phyloP scores from a whole-genome alignment of 2,888 invertebrate genomes.

The Coelinius sp. region DNA sequence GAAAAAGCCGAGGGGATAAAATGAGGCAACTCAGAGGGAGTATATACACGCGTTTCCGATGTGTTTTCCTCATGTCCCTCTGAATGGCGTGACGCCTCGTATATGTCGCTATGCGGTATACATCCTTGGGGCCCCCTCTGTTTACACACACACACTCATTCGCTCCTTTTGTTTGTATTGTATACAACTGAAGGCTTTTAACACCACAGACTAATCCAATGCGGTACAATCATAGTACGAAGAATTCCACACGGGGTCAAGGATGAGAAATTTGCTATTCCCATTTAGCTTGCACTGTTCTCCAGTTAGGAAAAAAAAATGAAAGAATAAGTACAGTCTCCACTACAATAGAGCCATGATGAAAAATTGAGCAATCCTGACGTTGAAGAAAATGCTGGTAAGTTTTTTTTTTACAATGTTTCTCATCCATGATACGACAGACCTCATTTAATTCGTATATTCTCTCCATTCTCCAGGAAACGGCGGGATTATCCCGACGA shows the following conservation, averaged over 20 bases:
- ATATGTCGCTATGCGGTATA: not conserved
- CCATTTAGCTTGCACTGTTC: constrained; percentile 12
- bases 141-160: not conserved
- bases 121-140: not conserved
- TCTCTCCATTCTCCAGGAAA: not conserved
- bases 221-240: not conserved
- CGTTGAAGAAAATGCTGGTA: constrained; percentile 21
- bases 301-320: constrained; percentile 5
- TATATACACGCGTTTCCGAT: constrained; percentile 29
- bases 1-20: not conserved
- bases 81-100: constrained; percentile 19
- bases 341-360: constrained; percentile 43
- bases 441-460: constrained; percentile 10
- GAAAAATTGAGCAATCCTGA: constrained; percentile 48
- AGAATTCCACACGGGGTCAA: not conserved
- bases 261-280: not conserved
- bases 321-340: not conserved
- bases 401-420: not conserved
- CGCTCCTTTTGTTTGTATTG: not conserved
- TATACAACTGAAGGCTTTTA: not conserved
- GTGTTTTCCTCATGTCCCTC: too few relatives aligned
- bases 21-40: not conserved
- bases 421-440: not conserved
- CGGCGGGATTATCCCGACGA: not conserved
- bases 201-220: not conserved